Evolutionary conservation across 2,113 vertebrate genomes (phyloP).

Genomic region (Paraplagusia blochii): DNA sequence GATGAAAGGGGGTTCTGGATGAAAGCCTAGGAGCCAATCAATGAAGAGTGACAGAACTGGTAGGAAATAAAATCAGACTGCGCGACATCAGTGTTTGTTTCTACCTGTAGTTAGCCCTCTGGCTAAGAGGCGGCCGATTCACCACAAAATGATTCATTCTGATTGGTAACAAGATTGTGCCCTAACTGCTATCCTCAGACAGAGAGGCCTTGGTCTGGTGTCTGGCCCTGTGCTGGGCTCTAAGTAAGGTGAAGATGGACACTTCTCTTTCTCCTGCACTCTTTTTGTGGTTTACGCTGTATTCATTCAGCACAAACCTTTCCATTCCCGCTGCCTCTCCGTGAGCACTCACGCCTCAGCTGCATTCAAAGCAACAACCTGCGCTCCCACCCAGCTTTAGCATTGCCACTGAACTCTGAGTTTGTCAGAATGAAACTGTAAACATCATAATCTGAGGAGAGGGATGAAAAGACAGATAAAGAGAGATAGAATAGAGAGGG

Average conservation of each 20-base stretch:
- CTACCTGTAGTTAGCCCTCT: conserved; percentile 42
- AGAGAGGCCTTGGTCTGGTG: conserved; percentile 36
- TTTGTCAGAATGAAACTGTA: background rate
- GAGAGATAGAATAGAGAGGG: conserved; percentile 7
- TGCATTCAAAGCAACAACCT: conserved; percentile 41
- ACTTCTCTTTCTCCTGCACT: conserved; percentile 62
- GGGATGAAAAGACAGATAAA: background rate
- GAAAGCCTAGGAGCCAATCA: conserved; percentile 58
- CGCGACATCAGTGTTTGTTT: conserved; percentile 47
- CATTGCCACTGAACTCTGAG: conserved; percentile 38
- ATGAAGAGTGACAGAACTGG: conserved; percentile 54
- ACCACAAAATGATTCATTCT: conserved; percentile 58
- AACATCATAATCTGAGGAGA: too few relatives aligned
- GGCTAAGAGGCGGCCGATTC: conserved; percentile 58
- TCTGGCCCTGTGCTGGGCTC: conserved; percentile 63
- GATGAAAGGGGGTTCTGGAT: conserved; percentile 43
- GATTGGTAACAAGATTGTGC: conserved; percentile 54
- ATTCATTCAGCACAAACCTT: conserved; percentile 57
- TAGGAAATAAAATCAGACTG: conserved; percentile 65
- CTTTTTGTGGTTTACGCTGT: conserved; percentile 63
- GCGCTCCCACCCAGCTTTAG: conserved; percentile 1
- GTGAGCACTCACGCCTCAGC: conserved; percentile 49
- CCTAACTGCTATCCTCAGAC: too few relatives aligned
- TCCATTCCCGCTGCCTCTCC: conserved; percentile 15
- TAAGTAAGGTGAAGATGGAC: conserved; percentile 70